Evolutionary conservation across 2,888 invertebrate genomes (phyloP).

Genomic region (Operophtera brumata): DNA sequence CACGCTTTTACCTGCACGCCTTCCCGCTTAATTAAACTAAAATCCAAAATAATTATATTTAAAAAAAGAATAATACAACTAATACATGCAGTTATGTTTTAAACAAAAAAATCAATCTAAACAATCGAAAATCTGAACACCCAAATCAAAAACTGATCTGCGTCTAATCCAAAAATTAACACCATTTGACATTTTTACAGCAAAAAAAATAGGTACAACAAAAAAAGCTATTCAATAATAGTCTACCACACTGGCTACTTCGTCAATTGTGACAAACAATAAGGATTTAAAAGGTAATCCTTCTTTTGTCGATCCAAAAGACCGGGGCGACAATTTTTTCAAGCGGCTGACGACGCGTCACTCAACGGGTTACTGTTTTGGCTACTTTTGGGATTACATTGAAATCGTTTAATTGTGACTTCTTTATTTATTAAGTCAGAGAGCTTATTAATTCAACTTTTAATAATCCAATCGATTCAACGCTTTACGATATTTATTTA

Average conservation of each 20-base stretch:
- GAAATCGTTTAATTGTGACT: conserved; percentile 1
- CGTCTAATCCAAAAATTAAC: conserved; percentile 30
- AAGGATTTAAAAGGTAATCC: conserved; percentile 47
- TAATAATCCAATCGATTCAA: background rate
- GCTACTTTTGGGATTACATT: conserved; percentile 27
- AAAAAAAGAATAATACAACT: too few relatives aligned
- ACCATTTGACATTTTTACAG: conserved; percentile 27
- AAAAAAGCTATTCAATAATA: conserved; percentile 28
- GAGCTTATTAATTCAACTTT: background rate
- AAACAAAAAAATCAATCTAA: background rate
- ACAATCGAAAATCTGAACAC: background rate
- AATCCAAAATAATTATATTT: too few relatives aligned
- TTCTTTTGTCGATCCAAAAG: conserved; percentile 39
- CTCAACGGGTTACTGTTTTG: conserved; percentile 37
- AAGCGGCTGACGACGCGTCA: conserved; percentile 12
- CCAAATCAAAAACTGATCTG: conserved; percentile 7
- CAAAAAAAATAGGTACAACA: conserved; percentile 1
- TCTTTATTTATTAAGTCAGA: background rate
- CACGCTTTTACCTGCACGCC: too few relatives aligned
- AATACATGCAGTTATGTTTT: too few relatives aligned
- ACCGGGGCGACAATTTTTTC: conserved; percentile 32
- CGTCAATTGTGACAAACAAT: conserved; percentile 45
- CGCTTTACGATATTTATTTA: background rate
- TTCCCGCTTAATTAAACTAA: too few relatives aligned
- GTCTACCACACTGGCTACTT: conserved; percentile 36